These are phyloP conservation scores for Eristalis tenax DNA, from an alignment of 2,888 invertebrate genomes.

Conservation along the genomic window DNA sequence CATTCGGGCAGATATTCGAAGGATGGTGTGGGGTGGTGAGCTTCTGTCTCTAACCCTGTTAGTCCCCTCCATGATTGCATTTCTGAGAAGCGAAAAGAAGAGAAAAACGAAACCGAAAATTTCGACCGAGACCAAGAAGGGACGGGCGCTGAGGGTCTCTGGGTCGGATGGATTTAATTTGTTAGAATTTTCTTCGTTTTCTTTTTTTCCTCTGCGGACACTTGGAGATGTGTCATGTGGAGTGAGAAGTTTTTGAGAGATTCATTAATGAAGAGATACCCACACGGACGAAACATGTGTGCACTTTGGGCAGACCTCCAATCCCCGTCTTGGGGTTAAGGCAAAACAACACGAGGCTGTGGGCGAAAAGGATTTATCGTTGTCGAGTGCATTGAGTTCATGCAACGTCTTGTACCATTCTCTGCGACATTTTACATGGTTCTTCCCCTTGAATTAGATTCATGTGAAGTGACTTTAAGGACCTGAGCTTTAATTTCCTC, in stretches of 20 bases:
- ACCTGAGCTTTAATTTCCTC: conserved; percentile 51
- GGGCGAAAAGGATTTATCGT: conserved; percentile 53
- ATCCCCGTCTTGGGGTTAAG: background rate
- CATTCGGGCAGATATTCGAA: conserved; percentile 14
- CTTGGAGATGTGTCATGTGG: conserved; percentile 59
- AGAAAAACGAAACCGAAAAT: conserved; percentile 5
- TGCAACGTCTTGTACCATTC: conserved; percentile 39
- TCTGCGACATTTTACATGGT: conserved; percentile 56
- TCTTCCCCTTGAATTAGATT: conserved; percentile 50
- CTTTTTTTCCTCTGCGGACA: conserved; percentile 8
- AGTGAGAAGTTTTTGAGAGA: conserved; percentile 19
- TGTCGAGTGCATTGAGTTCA: conserved; percentile 53
- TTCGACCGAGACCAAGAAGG: conserved; percentile 7
- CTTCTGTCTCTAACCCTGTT: conserved; percentile 28
- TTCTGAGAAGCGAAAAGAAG: conserved; percentile 31
- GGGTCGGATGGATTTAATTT: conserved; percentile 69
- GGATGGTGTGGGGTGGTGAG: conserved; percentile 6
- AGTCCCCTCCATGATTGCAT: conserved; percentile 56
- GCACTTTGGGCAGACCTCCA: background rate
- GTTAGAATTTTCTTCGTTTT: conserved; percentile 49
- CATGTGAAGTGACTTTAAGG: conserved; percentile 63
- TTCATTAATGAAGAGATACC: conserved; percentile 55
- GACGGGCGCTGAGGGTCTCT: conserved; percentile 42
- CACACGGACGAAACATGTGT: background rate
- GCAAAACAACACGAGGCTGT: conserved; percentile 27